Percentiles rank a stretch among this genome's conserved stretches.
These are phyloP conservation scores for Discoglossus pictus DNA, from an alignment of 2,797 vertebrate genomes.

Conservation along the genomic window DNA sequence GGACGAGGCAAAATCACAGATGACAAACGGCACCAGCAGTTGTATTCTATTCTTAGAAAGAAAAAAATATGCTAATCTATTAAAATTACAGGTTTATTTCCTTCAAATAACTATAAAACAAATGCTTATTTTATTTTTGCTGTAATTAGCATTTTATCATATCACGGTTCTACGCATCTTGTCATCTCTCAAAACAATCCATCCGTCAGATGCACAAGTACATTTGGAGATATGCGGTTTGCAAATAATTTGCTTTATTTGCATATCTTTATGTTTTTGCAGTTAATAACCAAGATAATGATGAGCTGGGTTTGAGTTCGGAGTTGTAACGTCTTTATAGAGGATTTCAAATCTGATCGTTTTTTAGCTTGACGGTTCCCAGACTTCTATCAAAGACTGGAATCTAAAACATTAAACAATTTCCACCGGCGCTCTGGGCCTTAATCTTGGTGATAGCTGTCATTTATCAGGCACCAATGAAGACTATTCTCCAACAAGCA, in stretches of 20 bases:
- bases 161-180: not conserved
- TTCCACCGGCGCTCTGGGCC: slow-evolving; percentile 32
- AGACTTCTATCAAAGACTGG: slow-evolving; percentile 16
- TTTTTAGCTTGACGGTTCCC: slow-evolving; percentile 5
- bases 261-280: slow-evolving; percentile 3
- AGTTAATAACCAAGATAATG: not conserved
- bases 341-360: slow-evolving; percentile 4
- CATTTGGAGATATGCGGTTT: slow-evolving; percentile 7
- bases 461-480: slow-evolving; percentile 50
- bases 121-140: slow-evolving; percentile 35
- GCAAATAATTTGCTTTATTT: slow-evolving; percentile 3
- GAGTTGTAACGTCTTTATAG: not conserved
- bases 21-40: too few species aligned
- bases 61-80: too few species aligned
- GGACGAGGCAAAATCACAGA: too few species aligned
- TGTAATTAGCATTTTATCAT: slow-evolving; percentile 49
- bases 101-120: too few species aligned
- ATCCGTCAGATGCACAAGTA: not conserved
- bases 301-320: not conserved
- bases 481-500: slow-evolving; percentile 44
- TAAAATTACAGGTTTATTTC: too few species aligned
- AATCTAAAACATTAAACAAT: slow-evolving; percentile 50
- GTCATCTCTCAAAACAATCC: not conserved
- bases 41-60: too few species aligned
- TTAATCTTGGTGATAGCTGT: slow-evolving; percentile 48